These are phyloP conservation scores for Poeciliopsis retropinna DNA, from an alignment of 2,113 vertebrate genomes.

Conservation along the genomic window DNA sequence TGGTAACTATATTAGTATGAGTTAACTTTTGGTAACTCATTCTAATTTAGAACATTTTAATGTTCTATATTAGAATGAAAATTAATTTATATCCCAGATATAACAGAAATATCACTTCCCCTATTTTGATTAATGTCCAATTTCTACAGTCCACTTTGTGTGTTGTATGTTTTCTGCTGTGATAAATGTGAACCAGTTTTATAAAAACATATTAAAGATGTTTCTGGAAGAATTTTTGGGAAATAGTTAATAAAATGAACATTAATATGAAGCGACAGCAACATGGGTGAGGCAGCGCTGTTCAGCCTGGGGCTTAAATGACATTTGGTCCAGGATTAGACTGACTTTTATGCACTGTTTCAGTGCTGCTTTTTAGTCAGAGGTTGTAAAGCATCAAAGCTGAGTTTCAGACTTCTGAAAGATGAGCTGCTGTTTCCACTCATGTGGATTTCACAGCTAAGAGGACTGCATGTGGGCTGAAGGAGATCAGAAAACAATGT, in stretches of 20 bases:
- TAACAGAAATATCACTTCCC: neutral
- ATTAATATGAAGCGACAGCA: slow-evolving; percentile 7
- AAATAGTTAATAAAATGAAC: slow-evolving; percentile 7
- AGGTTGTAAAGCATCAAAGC: slow-evolving; percentile 23
- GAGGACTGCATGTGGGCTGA: neutral
- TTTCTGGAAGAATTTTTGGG: neutral
- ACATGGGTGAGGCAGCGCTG: neutral
- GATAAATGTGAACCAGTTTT: neutral
- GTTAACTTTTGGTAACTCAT: no score
- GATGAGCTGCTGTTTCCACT: slow-evolving; percentile 14
- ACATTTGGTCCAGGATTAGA: slow-evolving; percentile 5
- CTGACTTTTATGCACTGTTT: slow-evolving; percentile 3
- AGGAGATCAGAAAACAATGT: neutral
- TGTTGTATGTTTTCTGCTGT: neutral
- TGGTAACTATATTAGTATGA: no score
- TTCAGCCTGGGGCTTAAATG: neutral
- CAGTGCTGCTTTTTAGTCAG: neutral
- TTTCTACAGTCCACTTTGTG: neutral
- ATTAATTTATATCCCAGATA: no score
- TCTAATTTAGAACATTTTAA: no score
- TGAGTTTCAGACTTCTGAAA: slow-evolving; percentile 10
- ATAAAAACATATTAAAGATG: neutral
- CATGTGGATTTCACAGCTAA: neutral
- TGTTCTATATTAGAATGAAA: no score
- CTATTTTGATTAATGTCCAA: neutral